Percentiles rank a stretch among this genome's conserved stretches.
These are phyloP conservation scores for Sus scrofa DNA, from an alignment of 2,113 vertebrate genomes.

Conservation along the genomic window DNA sequence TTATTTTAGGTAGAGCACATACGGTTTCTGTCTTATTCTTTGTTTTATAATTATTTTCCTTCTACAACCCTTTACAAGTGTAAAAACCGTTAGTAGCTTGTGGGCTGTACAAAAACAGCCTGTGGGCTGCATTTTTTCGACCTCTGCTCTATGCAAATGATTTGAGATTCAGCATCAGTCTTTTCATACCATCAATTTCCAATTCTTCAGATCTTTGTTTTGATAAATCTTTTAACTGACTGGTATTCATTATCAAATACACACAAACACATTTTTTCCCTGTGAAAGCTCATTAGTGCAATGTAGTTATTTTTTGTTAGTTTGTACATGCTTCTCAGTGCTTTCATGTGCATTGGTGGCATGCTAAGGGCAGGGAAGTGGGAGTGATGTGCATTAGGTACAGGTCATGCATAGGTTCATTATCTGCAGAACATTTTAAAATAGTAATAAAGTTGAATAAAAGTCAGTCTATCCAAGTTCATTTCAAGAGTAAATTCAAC, in stretches of 20 bases:
- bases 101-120: neutral
- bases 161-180: conserved; percentile 17
- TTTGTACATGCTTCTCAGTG: neutral
- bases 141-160: neutral
- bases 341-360: neutral
- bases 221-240: neutral
- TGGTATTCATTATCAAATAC: neutral
- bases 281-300: neutral
- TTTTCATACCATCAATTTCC: conserved; percentile 13
- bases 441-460: conserved; percentile 4
- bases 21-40: neutral
- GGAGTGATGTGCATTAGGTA: neutral
- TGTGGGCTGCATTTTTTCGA: neutral
- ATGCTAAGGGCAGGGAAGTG: neutral
- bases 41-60: conserved; percentile 35
- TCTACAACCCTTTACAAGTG: neutral
- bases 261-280: neutral
- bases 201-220: neutral
- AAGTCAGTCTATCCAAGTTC: neutral
- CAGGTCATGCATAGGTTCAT: neutral
- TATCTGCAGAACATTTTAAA: neutral
- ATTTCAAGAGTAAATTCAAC: neutral
- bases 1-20: neutral
- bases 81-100: neutral
- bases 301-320: neutral